A percentile compares a stretch with the other conserved stretches of the same genome.
Conservation (phyloP, 2,888 invertebrate genomes). For the Smittia aterrima region DNA sequence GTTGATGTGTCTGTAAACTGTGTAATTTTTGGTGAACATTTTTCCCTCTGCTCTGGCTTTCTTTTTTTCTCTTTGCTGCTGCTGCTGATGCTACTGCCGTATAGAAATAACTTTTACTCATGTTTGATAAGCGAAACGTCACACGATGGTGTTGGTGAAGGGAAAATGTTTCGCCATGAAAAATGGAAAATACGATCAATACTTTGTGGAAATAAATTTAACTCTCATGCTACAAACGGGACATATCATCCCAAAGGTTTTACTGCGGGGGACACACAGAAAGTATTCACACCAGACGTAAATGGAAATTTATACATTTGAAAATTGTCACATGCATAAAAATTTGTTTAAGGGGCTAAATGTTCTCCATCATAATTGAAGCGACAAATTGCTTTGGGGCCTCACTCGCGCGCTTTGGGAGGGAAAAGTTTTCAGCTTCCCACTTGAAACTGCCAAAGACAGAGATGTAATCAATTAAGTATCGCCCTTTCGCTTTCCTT, state of each 20-base stretch:
- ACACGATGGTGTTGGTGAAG: constrained; percentile 19
- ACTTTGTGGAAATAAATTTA: constrained; percentile 40
- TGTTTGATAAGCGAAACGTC: constrained; percentile 31
- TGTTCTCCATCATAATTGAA: background rate
- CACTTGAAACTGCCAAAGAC: constrained; percentile 6
- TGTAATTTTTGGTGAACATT: constrained; percentile 28
- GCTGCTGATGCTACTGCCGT: background rate
- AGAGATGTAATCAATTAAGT: background rate
- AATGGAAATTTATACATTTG: background rate
- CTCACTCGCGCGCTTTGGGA: background rate
- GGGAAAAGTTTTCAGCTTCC: no score
- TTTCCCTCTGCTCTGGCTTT: background rate
- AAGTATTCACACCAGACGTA: background rate
- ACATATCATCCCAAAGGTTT: background rate
- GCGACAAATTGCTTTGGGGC: background rate
- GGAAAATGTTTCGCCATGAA: constrained; percentile 31
- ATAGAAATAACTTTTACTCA: background rate
- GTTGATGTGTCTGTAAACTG: constrained; percentile 41
- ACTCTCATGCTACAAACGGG: background rate
- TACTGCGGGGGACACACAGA: background rate
- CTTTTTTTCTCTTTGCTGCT: background rate
- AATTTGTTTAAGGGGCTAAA: background rate
- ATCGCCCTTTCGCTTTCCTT: background rate
- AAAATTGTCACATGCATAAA: background rate
- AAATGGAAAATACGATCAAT: constrained; percentile 41